phyloP scores from a whole-genome alignment of 2,888 invertebrate species.

The Sacculina carcini region DNA sequence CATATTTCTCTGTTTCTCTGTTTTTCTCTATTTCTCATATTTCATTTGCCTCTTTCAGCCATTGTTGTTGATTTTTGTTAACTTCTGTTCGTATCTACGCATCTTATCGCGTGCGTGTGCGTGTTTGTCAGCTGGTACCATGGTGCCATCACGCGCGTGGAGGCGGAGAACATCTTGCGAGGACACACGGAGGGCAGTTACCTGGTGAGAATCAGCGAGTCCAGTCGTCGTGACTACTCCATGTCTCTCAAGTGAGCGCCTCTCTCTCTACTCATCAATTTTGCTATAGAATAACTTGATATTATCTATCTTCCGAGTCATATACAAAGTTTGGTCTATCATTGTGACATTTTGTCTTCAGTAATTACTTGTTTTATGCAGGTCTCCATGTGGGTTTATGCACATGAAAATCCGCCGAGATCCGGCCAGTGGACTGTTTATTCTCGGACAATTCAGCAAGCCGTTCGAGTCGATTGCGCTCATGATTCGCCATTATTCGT shows the following conservation, averaged over 20 bases:
- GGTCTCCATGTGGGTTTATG: constrained; percentile 84
- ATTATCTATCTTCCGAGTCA: no score
- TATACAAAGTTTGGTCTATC: no score
- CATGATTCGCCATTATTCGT: constrained; percentile 76
- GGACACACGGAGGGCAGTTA: constrained; percentile 71
- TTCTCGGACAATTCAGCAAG: constrained; percentile 72
- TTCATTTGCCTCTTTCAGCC: background rate
- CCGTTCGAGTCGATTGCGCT: constrained; percentile 80
- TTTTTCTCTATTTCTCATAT: background rate
- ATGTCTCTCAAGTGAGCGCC: constrained; percentile 67
- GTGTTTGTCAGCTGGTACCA: constrained; percentile 47
- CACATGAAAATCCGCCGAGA: constrained; percentile 79
- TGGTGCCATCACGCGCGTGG: constrained; percentile 65
- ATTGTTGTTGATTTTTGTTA: no score
- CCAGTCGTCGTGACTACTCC: constrained; percentile 74
- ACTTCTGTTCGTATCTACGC: no score
- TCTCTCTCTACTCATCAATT: no score
- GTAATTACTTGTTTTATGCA: constrained; percentile 22
- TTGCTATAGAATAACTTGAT: background rate
- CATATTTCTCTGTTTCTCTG: background rate
- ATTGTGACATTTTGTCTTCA: no score
- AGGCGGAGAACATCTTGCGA: constrained; percentile 65
- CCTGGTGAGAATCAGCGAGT: constrained; percentile 77
- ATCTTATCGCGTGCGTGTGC: no score
- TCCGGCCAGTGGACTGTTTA: constrained; percentile 45